A percentile compares a stretch with the other conserved stretches of the same genome.
phyloP scores from a whole-genome alignment of 2,888 invertebrate genomes.

The Parelbella ahira region DNA sequence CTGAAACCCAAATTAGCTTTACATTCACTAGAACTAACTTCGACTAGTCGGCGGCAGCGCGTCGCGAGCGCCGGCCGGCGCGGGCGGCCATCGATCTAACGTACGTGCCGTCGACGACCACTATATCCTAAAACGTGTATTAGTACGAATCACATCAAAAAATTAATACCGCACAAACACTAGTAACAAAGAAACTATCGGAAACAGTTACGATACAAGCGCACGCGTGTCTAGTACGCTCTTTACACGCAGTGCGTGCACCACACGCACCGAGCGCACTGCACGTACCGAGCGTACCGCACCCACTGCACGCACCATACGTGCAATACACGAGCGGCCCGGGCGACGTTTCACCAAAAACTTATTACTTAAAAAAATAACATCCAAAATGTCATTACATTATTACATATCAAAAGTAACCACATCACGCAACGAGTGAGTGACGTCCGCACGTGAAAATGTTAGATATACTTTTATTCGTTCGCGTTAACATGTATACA shows the following conservation, averaged over 20 bases:
- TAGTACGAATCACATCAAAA: constrained; percentile 24
- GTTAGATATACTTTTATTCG: no score
- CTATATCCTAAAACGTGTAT: constrained; percentile 20
- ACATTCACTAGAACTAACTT: no score
- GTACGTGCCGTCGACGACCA: constrained; percentile 7
- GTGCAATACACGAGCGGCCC: neutral
- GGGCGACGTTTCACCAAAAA: neutral
- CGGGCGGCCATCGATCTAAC: constrained; percentile 4
- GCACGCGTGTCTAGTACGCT: neutral
- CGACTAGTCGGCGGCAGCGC: no score
- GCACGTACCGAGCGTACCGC: no score
- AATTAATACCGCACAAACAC: constrained; percentile 24
- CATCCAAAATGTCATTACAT: constrained; percentile 18
- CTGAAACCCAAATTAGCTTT: no score
- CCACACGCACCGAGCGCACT: no score
- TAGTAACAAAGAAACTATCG: constrained; percentile 15
- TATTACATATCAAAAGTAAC: constrained; percentile 18
- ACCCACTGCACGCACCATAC: no score
- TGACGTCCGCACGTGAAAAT: constrained; percentile 10
- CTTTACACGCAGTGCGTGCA: no score
- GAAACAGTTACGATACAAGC: constrained; percentile 7
- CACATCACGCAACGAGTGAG: constrained; percentile 22
- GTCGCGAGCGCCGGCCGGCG: constrained; percentile 3
- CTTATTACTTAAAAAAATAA: constrained; percentile 9
- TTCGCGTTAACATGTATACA: no score